Base-by-base conservation (phyloP, 2,888 invertebrate species). In the Chaetogeoica ovagalla region DNA sequence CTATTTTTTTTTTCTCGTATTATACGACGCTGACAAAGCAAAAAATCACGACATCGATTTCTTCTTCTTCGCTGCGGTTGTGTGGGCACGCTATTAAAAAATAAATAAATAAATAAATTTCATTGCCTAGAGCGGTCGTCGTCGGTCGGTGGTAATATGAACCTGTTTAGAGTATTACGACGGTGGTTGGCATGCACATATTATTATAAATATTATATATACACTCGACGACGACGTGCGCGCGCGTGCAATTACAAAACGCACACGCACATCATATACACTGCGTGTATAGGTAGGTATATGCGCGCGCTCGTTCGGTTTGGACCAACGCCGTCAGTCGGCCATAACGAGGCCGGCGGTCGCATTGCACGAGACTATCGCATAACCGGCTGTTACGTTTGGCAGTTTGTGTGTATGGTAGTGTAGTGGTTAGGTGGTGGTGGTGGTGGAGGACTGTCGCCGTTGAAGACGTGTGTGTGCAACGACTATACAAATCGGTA, bases 91-190 rank as follows among this genome's bases (percentile, higher is more conserved):
- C 23, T 65, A 71, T 79, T 79, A 65, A 79, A 79, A 30, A 30
- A 30, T 2, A 30, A 30, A 30, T 2, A 30, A 30, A 30, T 30
- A 30, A 30, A 30, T 30, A 30, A 63, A 71, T 79, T 79, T 71
- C 79, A 79, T 79, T 79, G 79, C 79, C 57, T 17, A 2, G 43
- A 57, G 79, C 48, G 48, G 66, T 48, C 19, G 17, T 11, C 63
- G 57, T 75, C 8, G n/a, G 9, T 11, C 63, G 57, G 65, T 8
- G n/a, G 76, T 62, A 79, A 71, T 65, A 71, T n/a, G 63, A 79
- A 79, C 79, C 79, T 79, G 79, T 79, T 79, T 65, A 39, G 30
- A 30, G 79, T 79, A 71, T 71, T 71, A 79, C 23, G 23, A 30
- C 57, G 63, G 21, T 70, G 55, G 11, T 57, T 43, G 23, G 9